These are phyloP conservation scores for Quiscalus mexicanus DNA, from an alignment of 2,113 vertebrate genomes.

Conservation along the genomic window DNA sequence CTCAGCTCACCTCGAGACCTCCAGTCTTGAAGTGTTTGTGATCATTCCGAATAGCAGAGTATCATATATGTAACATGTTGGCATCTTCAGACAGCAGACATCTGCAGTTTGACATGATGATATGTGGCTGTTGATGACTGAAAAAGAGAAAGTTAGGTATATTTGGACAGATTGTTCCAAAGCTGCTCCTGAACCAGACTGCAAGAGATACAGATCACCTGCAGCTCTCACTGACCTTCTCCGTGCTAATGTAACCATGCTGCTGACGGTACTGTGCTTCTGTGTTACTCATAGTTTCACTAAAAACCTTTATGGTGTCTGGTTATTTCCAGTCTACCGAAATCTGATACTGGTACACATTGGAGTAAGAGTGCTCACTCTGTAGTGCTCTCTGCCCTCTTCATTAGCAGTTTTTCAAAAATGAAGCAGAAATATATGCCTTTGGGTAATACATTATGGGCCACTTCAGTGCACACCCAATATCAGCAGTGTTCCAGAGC, in stretches of 20 bases:
- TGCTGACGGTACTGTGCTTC: not conserved
- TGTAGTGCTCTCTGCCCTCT: not conserved
- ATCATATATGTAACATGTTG: not conserved
- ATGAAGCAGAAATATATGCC: not conserved
- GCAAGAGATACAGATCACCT: not conserved
- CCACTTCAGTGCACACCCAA: not conserved
- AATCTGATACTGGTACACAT: not conserved
- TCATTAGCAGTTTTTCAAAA: not conserved
- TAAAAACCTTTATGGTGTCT: not conserved
- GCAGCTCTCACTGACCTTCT: not conserved
- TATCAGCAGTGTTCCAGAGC: not conserved
- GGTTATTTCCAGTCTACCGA: not conserved
- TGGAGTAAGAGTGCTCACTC: not conserved
- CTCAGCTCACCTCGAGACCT: not conserved
- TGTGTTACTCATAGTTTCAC: not conserved
- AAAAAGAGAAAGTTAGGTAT: not conserved
- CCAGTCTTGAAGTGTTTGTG: not conserved
- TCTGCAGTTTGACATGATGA: not conserved
- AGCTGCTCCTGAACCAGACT: not conserved
- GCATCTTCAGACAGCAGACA: not conserved
- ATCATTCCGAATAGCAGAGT: not conserved
- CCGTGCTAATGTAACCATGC: not conserved
- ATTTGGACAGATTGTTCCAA: not conserved
- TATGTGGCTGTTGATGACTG: not conserved
- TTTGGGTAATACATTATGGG: not conserved